A percentile compares a stretch with the other conserved stretches of the same genome.
Evolutionary conservation across 2,113 vertebrate genomes (phyloP).

Genomic region (Tragulus kanchil): DNA sequence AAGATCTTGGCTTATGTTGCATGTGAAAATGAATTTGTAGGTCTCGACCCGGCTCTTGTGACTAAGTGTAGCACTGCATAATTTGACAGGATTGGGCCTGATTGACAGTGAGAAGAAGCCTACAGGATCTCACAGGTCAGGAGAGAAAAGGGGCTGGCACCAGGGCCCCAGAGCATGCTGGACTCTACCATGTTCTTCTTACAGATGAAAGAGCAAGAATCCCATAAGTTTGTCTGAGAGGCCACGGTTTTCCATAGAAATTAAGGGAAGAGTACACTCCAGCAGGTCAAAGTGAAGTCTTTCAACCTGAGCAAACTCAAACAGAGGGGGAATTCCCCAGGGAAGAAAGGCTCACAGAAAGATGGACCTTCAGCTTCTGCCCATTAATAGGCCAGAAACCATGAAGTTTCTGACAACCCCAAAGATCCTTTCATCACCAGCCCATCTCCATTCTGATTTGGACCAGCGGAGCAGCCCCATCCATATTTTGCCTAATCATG

Average conservation of each 20-base stretch:
- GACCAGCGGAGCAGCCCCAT: conserved; percentile 24
- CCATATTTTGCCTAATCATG: neutral
- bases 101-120: conserved; percentile 71
- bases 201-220: neutral
- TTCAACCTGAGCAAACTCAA: conserved; percentile 2
- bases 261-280: neutral
- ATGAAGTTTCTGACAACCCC: neutral
- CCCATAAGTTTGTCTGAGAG: neutral
- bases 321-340: neutral
- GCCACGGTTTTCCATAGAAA: neutral
- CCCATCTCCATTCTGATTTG: conserved; percentile 31
- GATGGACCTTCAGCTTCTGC: neutral
- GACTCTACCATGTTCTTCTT: neutral
- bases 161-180: conserved; percentile 29
- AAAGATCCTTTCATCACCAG: neutral
- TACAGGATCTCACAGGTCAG: conserved; percentile 67
- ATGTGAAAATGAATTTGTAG: conserved; percentile 77
- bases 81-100: conserved; percentile 66
- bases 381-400: neutral
- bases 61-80: conserved; percentile 62
- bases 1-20: conserved; percentile 71
- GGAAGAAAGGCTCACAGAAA: neutral
- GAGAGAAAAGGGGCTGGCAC: conserved; percentile 40
- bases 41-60: conserved; percentile 61
- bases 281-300: conserved; percentile 12